Base-by-base conservation (phyloP, 2,113 vertebrate species). In the Cariama cristata region DNA sequence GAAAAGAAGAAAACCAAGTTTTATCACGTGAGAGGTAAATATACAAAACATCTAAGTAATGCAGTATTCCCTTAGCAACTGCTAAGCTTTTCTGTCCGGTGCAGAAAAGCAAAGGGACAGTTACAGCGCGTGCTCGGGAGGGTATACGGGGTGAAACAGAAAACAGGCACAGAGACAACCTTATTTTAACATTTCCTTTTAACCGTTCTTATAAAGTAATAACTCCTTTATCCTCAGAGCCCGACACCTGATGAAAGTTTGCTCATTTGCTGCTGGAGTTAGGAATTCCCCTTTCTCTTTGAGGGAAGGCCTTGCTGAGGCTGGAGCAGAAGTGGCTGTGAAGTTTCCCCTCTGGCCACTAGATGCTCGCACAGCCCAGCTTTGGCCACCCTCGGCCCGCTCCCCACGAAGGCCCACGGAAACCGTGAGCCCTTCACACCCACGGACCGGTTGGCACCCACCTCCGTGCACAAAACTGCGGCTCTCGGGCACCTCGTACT, bases 261-360 rank as follows among this genome's bases (percentile, higher is more conserved):
- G 27, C 26, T 83, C 27, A 0, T 56, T 86, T 33, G 8, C 12
- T 82, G 56, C 33, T 2, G 11, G 5, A 44, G 30, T 27, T 23
- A 22, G 0, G 9, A 74, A 18, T 44, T 69, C 30, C 6, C 6
- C 33, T 35, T 42, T 40, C 44, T 28, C 22, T 40, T 26, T 4
- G 35, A 38, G 30, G 17, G 50, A 52, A 71, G 5, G 4, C 13
- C 42, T 50, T 4, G 68, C 27, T 6, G 26, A 27, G 20, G 38
- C 1, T 27, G 35, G 59, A 27, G 44, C 21, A 59, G 2, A 9
- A 0, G n/a, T 5, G 27, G 35, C 4, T 4, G 12, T 74, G 88
- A 71, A 94, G n/a, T 92, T 93, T 96, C 20, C 56, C 49, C 42
- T 58, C 22, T 40, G 92, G 60, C 95, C 96, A 67, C 94, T 88